Percentiles rank a stretch among this genome's conserved stretches.
Conservation (phyloP, 2,113 vertebrate species). For the Ascaphus truei region DNA sequence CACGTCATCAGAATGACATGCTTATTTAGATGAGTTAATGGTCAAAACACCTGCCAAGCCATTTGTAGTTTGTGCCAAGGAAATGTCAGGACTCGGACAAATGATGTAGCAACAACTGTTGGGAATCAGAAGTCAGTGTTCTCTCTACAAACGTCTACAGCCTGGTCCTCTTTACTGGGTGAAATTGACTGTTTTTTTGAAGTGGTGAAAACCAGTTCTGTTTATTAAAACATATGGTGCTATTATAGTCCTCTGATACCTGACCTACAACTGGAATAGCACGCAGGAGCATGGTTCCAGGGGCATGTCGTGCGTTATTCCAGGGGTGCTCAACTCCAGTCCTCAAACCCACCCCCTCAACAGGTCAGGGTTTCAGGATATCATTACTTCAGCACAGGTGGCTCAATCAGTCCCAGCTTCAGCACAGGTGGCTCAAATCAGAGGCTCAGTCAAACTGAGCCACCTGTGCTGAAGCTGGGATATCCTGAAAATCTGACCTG, state of each 20-base stretch:
- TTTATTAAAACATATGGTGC: background rate
- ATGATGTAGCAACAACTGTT: background rate
- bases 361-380: too few relatives aligned
- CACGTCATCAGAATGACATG: slow-evolving; percentile 38
- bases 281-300: background rate
- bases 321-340: too few relatives aligned
- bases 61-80: slow-evolving; percentile 36
- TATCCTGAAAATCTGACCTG: too few relatives aligned
- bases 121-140: slow-evolving; percentile 11
- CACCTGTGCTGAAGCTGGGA: too few relatives aligned
- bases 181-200: background rate
- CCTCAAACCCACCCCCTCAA: too few relatives aligned
- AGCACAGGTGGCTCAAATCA: too few relatives aligned
- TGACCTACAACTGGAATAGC: background rate
- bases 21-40: slow-evolving; percentile 47
- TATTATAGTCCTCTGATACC: background rate
- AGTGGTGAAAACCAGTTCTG: background rate
- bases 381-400: too few relatives aligned
- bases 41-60: slow-evolving; percentile 43
- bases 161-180: background rate
- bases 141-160: too few relatives aligned
- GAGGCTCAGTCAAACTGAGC: too few relatives aligned
- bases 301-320: background rate
- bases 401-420: too few relatives aligned
- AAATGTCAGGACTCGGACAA: slow-evolving; percentile 36